Evolutionary conservation across 1,140 invertebrate genomes (phyloP).

Genomic region (Dufourea novaeangliae): DNA sequence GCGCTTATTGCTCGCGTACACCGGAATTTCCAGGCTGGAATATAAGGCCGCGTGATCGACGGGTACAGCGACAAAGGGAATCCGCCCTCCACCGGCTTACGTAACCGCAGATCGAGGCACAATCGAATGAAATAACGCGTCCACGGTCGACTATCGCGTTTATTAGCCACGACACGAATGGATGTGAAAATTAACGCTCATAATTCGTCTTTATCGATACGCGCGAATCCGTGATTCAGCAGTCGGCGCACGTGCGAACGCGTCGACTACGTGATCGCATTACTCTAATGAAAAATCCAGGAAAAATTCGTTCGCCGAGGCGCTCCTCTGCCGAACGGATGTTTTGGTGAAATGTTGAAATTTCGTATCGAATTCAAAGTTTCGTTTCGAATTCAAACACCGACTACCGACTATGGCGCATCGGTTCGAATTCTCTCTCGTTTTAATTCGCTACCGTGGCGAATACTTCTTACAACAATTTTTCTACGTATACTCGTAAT

Average conservation of each 20-base stretch:
- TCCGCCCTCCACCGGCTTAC: neutral
- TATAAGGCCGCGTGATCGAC: conserved; percentile 23
- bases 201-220: conserved; percentile 16
- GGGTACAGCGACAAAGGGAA: neutral
- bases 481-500: no score
- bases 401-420: neutral
- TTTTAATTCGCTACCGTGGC: neutral
- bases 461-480: neutral
- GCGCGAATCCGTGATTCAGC: neutral
- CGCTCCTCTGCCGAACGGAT: neutral
- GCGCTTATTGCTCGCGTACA: conserved; percentile 26
- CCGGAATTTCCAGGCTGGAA: conserved; percentile 23
- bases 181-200: conserved; percentile 23
- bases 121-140: no score
- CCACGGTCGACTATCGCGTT: no score
- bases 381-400: neutral
- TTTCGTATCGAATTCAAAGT: conserved; percentile 29
- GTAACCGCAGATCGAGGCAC: neutral
- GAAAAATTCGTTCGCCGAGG: conserved; percentile 5
- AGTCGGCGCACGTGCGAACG: conserved; percentile 18
- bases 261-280: conserved; percentile 24
- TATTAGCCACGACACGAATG: no score
- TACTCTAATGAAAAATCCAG: neutral
- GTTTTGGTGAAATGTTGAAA: conserved; percentile 43
- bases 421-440: conserved; percentile 1